A percentile compares a stretch with the other conserved stretches of the same genome.
These are phyloP conservation scores for Sebastes flavidus DNA, from an alignment of 2,797 vertebrate species.

Conservation along the genomic window DNA sequence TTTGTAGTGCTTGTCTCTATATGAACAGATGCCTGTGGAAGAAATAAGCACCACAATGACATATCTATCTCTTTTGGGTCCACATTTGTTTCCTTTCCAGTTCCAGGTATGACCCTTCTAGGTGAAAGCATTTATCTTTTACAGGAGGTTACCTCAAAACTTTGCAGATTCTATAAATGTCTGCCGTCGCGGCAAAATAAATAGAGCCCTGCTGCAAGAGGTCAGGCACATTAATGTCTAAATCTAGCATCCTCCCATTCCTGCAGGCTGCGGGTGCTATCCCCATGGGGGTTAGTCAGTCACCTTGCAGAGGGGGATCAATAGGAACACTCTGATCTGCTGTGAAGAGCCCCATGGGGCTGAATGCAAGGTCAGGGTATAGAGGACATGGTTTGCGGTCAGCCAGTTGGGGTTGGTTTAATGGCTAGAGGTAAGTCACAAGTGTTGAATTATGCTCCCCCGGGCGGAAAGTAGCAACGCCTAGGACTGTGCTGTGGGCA, in stretches of 20 bases:
- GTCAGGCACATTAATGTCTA: constrained; percentile 32
- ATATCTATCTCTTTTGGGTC: neutral
- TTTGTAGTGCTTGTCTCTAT: constrained; percentile 70
- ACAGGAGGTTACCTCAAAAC: neutral
- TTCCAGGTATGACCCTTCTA: neutral
- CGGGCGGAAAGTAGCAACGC: neutral
- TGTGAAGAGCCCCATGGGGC: constrained; percentile 28
- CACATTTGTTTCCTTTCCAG: neutral
- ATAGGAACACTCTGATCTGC: constrained; percentile 48
- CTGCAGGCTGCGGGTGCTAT: constrained; percentile 13
- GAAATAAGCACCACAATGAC: neutral
- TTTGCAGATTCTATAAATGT: constrained; percentile 14
- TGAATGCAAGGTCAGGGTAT: constrained; percentile 39
- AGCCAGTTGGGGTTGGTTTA: constrained; percentile 15
- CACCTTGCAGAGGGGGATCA: constrained; percentile 58
- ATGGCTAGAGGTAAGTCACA: neutral
- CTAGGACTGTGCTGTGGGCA: neutral
- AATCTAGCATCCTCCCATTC: constrained; percentile 20
- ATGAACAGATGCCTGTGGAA: constrained; percentile 62
- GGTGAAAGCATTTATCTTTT: neutral
- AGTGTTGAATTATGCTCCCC: constrained; percentile 17
- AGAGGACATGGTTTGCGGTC: constrained; percentile 30
- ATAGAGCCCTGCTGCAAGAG: constrained; percentile 18
- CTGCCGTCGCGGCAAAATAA: neutral
- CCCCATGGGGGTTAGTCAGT: constrained; percentile 39